phyloP scores from a whole-genome alignment of 2,888 invertebrate genomes.

The Stenotaenia linearis region DNA sequence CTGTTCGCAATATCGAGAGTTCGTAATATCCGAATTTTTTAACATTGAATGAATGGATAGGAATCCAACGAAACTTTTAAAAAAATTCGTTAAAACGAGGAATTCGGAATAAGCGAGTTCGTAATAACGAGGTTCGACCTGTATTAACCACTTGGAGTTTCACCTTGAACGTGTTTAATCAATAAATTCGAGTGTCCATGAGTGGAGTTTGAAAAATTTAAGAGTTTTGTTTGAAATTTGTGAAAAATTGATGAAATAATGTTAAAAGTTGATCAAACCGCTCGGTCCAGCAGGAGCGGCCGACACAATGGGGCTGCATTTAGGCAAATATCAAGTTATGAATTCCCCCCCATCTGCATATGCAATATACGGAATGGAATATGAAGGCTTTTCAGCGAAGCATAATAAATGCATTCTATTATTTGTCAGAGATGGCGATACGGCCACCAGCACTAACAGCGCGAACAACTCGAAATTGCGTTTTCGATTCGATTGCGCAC shows the following conservation, averaged over 20 bases:
- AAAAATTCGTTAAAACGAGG: too few relatives aligned
- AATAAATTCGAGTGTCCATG: too few relatives aligned
- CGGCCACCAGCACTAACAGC: conserved; percentile 32
- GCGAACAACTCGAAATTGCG: conserved; percentile 29
- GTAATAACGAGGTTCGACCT: too few relatives aligned
- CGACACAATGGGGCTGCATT: conserved; percentile 5
- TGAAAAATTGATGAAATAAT: not conserved
- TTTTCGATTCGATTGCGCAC: not conserved
- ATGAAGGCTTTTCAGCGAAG: conserved; percentile 34
- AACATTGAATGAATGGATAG: too few relatives aligned
- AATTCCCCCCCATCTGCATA: conserved; percentile 32
- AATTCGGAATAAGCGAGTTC: too few relatives aligned
- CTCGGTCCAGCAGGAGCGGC: not conserved
- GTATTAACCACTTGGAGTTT: too few relatives aligned
- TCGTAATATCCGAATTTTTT: too few relatives aligned
- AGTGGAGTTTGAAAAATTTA: too few relatives aligned
- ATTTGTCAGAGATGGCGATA: conserved; percentile 33
- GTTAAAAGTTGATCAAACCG: not conserved
- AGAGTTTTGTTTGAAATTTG: too few relatives aligned
- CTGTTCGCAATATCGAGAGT: too few relatives aligned
- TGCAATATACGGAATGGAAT: conserved; percentile 32
- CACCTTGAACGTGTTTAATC: too few relatives aligned
- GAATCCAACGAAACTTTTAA: too few relatives aligned
- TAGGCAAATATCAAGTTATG: conserved; percentile 29
- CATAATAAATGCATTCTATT: conserved; percentile 34